These are phyloP conservation scores for Plecotus auritus DNA, from an alignment of 2,113 vertebrate genomes.

Conservation along the genomic window DNA sequence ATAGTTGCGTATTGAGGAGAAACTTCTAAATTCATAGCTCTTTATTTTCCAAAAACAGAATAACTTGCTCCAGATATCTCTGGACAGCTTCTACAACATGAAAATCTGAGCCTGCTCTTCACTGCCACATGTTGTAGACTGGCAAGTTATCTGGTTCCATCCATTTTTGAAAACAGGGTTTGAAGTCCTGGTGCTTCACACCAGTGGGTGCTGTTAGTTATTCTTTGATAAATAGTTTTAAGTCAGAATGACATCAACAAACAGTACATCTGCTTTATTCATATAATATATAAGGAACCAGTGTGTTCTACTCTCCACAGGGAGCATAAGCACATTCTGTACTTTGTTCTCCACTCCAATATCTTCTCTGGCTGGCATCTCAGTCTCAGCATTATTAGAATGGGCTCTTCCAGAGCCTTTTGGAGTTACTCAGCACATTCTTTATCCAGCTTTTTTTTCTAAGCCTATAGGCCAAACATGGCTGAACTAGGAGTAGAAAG, in stretches of 20 bases:
- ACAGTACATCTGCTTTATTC: background rate
- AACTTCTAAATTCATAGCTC: background rate
- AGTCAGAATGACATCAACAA: background rate
- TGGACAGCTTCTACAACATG: background rate
- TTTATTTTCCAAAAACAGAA: slow-evolving; percentile 12
- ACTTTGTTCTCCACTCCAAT: background rate
- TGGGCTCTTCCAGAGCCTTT: background rate
- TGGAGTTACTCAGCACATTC: background rate
- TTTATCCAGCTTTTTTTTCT: background rate
- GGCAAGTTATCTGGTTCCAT: background rate
- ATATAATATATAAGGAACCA: background rate
- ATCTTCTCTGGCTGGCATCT: background rate
- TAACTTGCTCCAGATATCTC: background rate
- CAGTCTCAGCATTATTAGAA: background rate
- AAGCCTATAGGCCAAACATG: background rate
- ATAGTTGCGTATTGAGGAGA: background rate
- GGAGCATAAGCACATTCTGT: background rate
- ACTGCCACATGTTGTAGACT: background rate
- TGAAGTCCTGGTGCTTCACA: background rate
- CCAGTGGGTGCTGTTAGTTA: background rate
- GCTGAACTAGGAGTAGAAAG: background rate
- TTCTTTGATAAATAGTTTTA: background rate
- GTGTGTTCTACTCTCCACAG: background rate
- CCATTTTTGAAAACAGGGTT: background rate
- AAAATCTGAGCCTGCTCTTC: background rate